Percentiles rank a stretch among this genome's conserved stretches.
phyloP scores from a whole-genome alignment of 2,113 vertebrate species.

The Periophthalmodon schlosseri region DNA sequence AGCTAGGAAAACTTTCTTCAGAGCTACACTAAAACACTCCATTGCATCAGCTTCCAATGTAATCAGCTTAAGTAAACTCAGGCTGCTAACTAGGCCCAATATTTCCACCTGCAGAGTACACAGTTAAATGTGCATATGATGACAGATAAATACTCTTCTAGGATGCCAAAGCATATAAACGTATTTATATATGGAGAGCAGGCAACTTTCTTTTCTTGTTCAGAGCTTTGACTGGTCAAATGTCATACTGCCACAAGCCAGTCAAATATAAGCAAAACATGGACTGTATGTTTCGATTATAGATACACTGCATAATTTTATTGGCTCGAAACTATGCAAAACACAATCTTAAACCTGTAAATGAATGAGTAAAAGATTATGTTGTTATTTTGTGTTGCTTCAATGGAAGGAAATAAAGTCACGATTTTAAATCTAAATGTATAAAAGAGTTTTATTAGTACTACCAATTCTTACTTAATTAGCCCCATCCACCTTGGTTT shows the following conservation, averaged over 20 bases:
- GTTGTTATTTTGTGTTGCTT: no score
- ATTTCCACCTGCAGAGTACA: conserved; percentile 12
- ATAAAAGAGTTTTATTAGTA: not conserved
- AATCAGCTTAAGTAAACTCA: conserved; percentile 15
- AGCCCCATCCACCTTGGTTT: not conserved
- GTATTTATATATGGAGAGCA: not conserved
- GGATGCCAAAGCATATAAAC: not conserved
- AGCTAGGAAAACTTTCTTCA: conserved; percentile 13
- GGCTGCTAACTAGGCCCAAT: not conserved
- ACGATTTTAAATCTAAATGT: no score
- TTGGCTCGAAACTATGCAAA: not conserved
- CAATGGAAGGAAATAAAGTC: no score
- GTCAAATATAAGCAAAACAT: conserved; percentile 26
- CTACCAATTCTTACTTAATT: not conserved
- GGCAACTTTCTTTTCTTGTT: not conserved
- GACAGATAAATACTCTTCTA: not conserved
- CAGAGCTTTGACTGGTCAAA: not conserved
- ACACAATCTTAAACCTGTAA: no score
- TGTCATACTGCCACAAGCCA: not conserved
- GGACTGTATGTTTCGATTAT: not conserved
- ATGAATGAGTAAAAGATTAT: no score
- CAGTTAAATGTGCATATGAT: conserved; percentile 6
- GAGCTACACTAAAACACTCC: not conserved
- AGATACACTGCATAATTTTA: not conserved
- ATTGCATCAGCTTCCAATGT: not conserved